phyloP scores from a whole-genome alignment of 2,797 vertebrate genomes.

The Enteromius viviparus region DNA sequence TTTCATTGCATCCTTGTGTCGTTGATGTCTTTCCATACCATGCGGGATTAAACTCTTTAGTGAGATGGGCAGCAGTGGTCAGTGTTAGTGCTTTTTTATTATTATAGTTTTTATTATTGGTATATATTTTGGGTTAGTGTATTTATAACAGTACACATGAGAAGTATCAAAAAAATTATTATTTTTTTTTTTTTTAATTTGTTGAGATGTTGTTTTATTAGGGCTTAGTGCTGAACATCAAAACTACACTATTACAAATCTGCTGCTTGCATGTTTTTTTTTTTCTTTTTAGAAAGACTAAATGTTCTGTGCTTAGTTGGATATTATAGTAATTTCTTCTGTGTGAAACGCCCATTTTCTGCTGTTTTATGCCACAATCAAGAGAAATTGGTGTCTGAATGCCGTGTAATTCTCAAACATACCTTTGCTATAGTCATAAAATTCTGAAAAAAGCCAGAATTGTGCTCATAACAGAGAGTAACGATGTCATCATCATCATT shows the following conservation, averaged over 20 bases:
- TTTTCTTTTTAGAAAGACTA: neutral
- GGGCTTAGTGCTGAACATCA: neutral
- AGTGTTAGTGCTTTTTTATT: neutral
- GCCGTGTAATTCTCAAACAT: neutral
- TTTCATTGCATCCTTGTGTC: constrained; percentile 22
- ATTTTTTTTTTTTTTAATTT: neutral
- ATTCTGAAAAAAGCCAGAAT: neutral
- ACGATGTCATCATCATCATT: too few relatives aligned
- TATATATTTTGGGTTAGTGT: neutral
- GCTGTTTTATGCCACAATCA: neutral
- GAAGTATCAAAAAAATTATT: neutral
- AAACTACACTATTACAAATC: neutral
- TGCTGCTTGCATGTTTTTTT: neutral
- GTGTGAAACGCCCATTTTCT: neutral
- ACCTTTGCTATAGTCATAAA: neutral
- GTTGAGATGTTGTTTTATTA: constrained; percentile 1
- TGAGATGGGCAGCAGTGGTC: neutral
- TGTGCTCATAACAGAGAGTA: neutral
- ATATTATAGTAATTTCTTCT: neutral
- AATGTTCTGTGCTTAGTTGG: constrained; percentile 15
- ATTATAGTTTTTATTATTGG: neutral
- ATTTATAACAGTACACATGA: neutral
- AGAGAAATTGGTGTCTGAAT: constrained; percentile 1
- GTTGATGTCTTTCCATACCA: constrained; percentile 1
- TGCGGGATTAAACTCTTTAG: constrained; percentile 2